Evolutionary conservation across 2,888 invertebrate species (phyloP).

Genomic region (Cylloceria caligata): DNA sequence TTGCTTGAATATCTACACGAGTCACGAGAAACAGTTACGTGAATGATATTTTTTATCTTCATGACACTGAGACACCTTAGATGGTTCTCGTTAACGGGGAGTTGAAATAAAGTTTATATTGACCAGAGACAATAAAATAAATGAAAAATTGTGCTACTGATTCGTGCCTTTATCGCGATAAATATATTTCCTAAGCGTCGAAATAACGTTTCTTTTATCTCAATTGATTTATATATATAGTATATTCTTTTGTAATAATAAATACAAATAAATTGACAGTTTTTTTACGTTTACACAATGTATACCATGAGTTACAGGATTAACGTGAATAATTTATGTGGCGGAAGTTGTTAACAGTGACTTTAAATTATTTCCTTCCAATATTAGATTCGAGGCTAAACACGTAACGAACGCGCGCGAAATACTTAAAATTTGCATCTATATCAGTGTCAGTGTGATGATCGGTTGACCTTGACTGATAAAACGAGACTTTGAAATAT

Average conservation of each 20-base stretch:
- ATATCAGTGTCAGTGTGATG: conserved; percentile 35
- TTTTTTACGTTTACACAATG: neutral
- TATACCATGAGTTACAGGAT: neutral
- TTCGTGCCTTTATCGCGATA: too few relatives aligned
- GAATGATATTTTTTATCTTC: neutral
- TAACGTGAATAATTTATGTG: neutral
- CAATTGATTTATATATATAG: too few relatives aligned
- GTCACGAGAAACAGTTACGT: neutral
- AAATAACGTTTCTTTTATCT: too few relatives aligned
- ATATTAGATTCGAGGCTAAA: neutral
- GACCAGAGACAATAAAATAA: too few relatives aligned
- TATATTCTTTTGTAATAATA: too few relatives aligned
- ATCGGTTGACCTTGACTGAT: conserved; percentile 53
- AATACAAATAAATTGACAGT: too few relatives aligned
- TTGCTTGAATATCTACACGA: neutral
- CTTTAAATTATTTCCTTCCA: neutral
- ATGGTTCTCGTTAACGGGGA: too few relatives aligned
- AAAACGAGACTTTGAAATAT: conserved; percentile 6
- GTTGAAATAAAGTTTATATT: too few relatives aligned
- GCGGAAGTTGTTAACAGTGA: neutral
- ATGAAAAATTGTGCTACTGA: too few relatives aligned
- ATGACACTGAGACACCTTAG: too few relatives aligned
- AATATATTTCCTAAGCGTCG: too few relatives aligned
- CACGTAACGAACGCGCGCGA: neutral
- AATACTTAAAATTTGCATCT: conserved; percentile 13